Percentiles rank a stretch among this genome's conserved stretches.
These are phyloP conservation scores for Nomada ferruginata DNA, from an alignment of 2,888 invertebrate genomes.

Conservation along the genomic window DNA sequence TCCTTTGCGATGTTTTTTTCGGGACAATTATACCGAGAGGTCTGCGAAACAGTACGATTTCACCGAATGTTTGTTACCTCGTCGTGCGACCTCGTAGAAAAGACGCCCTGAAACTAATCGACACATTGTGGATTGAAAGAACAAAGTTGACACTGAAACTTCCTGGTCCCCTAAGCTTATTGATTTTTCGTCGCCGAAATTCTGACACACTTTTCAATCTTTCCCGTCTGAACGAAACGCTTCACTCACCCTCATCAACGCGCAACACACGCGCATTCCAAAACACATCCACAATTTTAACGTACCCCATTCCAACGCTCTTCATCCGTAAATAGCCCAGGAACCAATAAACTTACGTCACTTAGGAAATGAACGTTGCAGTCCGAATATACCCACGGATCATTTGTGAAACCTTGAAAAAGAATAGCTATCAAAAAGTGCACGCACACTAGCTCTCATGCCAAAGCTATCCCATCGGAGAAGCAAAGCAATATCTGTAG, in stretches of 20 bases:
- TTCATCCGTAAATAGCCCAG: neutral
- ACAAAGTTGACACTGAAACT: neutral
- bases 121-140: neutral
- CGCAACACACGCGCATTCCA: neutral
- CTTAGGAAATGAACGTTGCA: no score
- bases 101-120: neutral
- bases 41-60: neutral
- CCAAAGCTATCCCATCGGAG: no score
- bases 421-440: no score
- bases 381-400: no score
- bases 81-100: neutral
- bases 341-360: neutral
- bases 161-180: neutral
- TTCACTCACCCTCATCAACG: neutral
- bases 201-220: neutral
- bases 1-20: neutral
- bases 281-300: neutral
- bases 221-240: neutral
- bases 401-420: no score
- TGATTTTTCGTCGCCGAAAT: slow-evolving; percentile 1
- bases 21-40: slow-evolving; percentile 10
- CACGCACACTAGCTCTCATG: no score
- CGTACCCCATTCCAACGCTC: neutral
- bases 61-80: neutral
- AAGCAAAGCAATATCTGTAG: no score